Evolutionary conservation across 2,888 invertebrate species (phyloP), one percentile per base, ranked within the genome.

Genomic region (Hypselothyrea guttata): DNA sequence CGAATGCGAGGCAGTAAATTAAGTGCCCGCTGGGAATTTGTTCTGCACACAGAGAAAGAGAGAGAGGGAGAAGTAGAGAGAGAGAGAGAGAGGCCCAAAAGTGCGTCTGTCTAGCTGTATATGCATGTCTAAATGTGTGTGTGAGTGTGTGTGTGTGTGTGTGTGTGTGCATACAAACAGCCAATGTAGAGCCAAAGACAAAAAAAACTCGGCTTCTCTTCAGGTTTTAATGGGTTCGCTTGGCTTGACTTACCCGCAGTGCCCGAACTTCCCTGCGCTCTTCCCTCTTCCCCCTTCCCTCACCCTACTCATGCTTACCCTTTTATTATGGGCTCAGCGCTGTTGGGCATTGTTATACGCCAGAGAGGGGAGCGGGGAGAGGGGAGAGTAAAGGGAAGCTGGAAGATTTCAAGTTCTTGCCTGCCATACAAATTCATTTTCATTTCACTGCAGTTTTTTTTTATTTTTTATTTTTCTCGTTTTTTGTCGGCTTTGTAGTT

Each of bases 21-120:
- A 82, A 84, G 78, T 78, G 84, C 71, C 82, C 81, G 77, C 82
- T 82, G 82, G 84, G 82, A 82, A 78, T 82, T 71, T 62, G 49
- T 42, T 33, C 52, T 46, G 51, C 42, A 35, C 59, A 51, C 41
- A 58, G 65, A 37, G 51, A 34, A 56, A 54, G 46, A 58, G 67
- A 58, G 71, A 62, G 38, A n/a, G n/a, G n/a, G n/a, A n/a, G n/a
- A n/a, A n/a, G n/a, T n/a, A n/a, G n/a, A n/a, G n/a, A n/a, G n/a
- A n/a, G n/a, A n/a, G n/a, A n/a, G n/a, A 58, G 67, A 58, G 71
- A 62, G 38, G 46, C 38, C 11, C 35, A 22, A 22, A 22, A 22
- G 22, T 60, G 47, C 40, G 48, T 59, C 47, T 46, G 45, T 35
- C 42, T 46, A 15, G 38, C 16, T 42, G 28, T 16, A 15, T 13